Base-by-base conservation (phyloP, 2,888 invertebrate genomes). In the Caenorhabditis panamensis region DNA sequence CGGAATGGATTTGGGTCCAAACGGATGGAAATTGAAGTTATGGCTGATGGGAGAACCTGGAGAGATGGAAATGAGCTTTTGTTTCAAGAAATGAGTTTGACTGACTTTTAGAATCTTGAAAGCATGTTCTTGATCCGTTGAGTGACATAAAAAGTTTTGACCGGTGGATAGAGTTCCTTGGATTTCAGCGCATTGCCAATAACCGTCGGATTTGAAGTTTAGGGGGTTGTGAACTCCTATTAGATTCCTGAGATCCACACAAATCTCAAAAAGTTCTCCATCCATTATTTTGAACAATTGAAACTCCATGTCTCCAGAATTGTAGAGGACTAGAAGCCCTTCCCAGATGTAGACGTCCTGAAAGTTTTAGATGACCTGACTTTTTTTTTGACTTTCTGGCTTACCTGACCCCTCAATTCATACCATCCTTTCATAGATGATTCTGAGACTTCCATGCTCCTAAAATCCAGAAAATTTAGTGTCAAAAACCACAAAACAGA, bases 171-270 rank as follows among this genome's bases (percentile, higher is more conserved):
- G 16, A 0, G 22, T 51, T 8, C 78, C 78, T 8, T 28, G 31
- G 20, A 79, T 67, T 31, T 79, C 78, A 6, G 59, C 78, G 47
- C 78, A 79, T 31, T 79, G 58, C 78, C 78, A 79, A 53, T 79
- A 79, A 0, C 78, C 78, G 16, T 79, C 78, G 8, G 78, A 79
- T 44, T 36, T 37, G 26, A 47, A 13, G 20, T 28, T n/a, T 16
- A 5, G 2, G 13, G 13, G 5, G 5, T 26, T 63, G 22, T 22
- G 24, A 24, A 9, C 24, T 64, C 22, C 37, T 6, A n/a, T 1
- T 13, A 53, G 13, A 36, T 64, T 16, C n/a, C n/a, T n/a, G n/a
- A n/a, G n/a, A n/a, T n/a, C n/a, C 36, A n/a, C 37, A n/a, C 53
- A 20, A 20, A 51, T 53, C 37, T 64, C 64, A 16, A 51, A 64